Base-by-base conservation (phyloP, 1,140 invertebrate species). In the Aphaenogaster floridana region DNA sequence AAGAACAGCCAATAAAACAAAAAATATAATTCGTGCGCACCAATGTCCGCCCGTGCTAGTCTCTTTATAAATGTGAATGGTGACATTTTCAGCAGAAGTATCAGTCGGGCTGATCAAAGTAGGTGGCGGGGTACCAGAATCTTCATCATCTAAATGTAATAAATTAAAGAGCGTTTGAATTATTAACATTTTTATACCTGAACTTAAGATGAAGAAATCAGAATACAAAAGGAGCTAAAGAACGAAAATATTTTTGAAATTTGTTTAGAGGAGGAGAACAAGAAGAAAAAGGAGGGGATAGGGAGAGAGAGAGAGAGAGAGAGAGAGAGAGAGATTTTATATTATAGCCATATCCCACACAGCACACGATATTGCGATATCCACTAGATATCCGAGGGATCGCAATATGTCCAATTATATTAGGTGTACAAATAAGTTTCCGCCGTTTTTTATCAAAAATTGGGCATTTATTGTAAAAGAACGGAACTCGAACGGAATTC, bases 1-100 rank as follows among this genome's bases (percentile, higher is more conserved):
- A 34, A 98, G 96, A 74, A 97, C 96, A 34, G 96, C 97, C 63
- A 98, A 96, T 15, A 98, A 92, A 3, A 96, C 94, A 91, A 98
- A 98, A 94, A 98, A 98, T 86, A 98, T 96, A 59, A 98, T 96
- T 95, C 97, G 98, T 8, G 98, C 97, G 94, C 97, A 98, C 96
- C 97, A 97, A 91, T 98, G 97, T 45, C 97, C 98, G 59, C 97
- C 97, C 17, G 97, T 97, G 11, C 96, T 96, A 87, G 96, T 96
- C 64, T 98, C 97, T 90, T 97, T 97, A 42, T 98, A 96, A 45
- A 98, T 96, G 91, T 98, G 97, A 91, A 98, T 97, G 71, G 97
- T 97, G 39, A 97, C 95, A 93, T 97, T 97, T 36, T 97, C 97
- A 89, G 96, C 95, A 59, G 94, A 93, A 85, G 96, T 92, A 74